phyloP scores from a whole-genome alignment of 1,140 invertebrate genomes.

The Rhizoglyphus robini region DNA sequence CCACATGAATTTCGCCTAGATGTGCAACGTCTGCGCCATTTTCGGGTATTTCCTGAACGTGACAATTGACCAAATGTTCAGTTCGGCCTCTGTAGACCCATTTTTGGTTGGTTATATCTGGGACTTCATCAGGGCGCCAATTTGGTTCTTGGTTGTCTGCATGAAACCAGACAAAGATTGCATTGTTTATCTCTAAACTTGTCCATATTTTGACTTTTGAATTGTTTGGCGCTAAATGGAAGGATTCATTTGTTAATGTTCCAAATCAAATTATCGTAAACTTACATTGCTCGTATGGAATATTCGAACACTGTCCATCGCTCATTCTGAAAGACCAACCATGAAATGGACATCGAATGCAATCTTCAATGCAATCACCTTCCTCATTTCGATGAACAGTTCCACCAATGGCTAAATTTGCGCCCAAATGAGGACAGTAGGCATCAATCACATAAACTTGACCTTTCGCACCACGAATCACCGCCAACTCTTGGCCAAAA shows the following conservation, averaged over 20 bases:
- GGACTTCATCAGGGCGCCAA: conserved; percentile 49
- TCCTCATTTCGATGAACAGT: conserved; percentile 42
- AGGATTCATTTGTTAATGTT: too few relatives aligned
- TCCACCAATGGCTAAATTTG: conserved; percentile 63
- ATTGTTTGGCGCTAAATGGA: conserved; percentile 23
- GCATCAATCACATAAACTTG: conserved; percentile 57
- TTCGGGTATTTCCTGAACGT: conserved; percentile 42
- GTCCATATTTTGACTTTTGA: conserved; percentile 46
- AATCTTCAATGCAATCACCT: conserved; percentile 41
- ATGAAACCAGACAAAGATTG: conserved; percentile 71
- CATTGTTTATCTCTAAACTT: conserved; percentile 50
- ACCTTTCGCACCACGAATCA: conserved; percentile 49
- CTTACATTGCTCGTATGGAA: conserved; percentile 45
- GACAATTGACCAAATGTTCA: conserved; percentile 52
- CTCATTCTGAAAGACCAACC: conserved; percentile 60
- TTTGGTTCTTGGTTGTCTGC: conserved; percentile 50
- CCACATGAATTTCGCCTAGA: conserved; percentile 55
- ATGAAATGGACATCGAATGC: conserved; percentile 77
- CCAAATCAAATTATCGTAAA: too few relatives aligned
- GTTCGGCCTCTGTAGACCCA: conserved; percentile 53
- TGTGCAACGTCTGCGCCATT: conserved; percentile 76
- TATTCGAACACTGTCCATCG: conserved; percentile 52
- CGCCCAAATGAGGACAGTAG: conserved; percentile 77
- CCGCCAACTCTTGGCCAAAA: conserved; percentile 57
- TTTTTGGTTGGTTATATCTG: conserved; percentile 40